These are phyloP conservation scores for Prochilodus magdalenae DNA, from an alignment of 2,113 vertebrate species.

Conservation along the genomic window DNA sequence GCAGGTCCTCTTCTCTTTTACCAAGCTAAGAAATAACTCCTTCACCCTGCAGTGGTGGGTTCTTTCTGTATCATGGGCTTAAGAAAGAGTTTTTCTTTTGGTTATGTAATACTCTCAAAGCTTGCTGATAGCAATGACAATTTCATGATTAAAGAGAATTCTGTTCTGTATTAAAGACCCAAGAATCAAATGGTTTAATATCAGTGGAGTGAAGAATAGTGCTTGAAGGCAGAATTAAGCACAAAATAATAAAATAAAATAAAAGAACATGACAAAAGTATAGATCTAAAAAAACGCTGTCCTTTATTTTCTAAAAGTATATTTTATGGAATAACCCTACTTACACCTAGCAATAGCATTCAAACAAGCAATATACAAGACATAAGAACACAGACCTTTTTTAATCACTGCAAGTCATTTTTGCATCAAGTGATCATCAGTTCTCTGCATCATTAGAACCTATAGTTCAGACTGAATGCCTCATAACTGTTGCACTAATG, in stretches of 20 bases:
- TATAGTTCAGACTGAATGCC: no score
- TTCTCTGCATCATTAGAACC: no score
- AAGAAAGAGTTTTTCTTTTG: neutral
- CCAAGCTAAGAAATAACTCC: neutral
- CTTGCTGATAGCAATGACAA: neutral
- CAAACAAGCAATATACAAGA: no score
- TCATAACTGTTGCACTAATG: no score
- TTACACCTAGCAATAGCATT: no score
- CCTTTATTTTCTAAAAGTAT: neutral
- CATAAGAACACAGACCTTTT: no score
- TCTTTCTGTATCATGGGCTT: neutral
- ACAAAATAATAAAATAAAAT: constrained; percentile 19
- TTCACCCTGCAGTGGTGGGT: neutral
- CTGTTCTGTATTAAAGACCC: neutral
- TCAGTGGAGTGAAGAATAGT: neutral
- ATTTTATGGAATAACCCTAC: no score
- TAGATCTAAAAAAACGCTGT: neutral
- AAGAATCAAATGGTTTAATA: neutral
- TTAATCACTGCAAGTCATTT: no score
- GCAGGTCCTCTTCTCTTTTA: neutral
- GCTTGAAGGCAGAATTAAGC: no score
- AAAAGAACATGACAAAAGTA: neutral
- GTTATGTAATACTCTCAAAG: neutral
- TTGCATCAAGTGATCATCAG: no score
- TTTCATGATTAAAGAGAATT: neutral